These are phyloP conservation scores for Pachypanchax playfairii DNA, from an alignment of 2,113 vertebrate genomes.

Conservation along the genomic window DNA sequence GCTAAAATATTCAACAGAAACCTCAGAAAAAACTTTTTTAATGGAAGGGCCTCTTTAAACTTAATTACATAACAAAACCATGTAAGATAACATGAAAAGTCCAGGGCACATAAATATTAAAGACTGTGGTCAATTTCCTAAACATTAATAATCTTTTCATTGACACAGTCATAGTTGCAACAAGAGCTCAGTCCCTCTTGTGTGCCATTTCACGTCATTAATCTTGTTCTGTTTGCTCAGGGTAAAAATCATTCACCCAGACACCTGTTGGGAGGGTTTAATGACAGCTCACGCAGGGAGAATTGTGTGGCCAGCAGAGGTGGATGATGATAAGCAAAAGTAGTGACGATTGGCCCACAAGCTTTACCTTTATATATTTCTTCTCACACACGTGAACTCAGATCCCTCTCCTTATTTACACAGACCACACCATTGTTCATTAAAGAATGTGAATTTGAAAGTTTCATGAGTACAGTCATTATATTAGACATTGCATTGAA, in stretches of 20 bases:
- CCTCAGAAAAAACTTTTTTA: no score
- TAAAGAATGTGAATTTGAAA: no score
- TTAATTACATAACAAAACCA: neutral
- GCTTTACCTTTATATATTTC: slow-evolving; percentile 39
- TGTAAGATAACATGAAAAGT: slow-evolving; percentile 8
- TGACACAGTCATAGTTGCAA: slow-evolving; percentile 35
- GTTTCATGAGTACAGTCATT: slow-evolving; percentile 40
- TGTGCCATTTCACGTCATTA: slow-evolving; percentile 71
- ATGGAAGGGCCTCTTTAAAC: no score
- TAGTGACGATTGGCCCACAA: slow-evolving; percentile 52
- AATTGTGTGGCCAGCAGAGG: slow-evolving; percentile 38
- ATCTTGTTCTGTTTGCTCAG: slow-evolving; percentile 73
- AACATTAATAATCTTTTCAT: slow-evolving; percentile 62
- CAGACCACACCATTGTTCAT: no score
- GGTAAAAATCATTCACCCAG: slow-evolving; percentile 67
- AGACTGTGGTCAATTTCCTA: slow-evolving; percentile 26
- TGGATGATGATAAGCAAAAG: slow-evolving; percentile 58
- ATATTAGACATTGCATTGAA: slow-evolving; percentile 27
- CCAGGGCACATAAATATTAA: neutral
- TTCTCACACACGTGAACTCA: slow-evolving; percentile 8
- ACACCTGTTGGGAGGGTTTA: slow-evolving; percentile 73
- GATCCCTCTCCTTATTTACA: neutral
- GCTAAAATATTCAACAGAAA: no score
- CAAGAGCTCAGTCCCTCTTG: slow-evolving; percentile 39
- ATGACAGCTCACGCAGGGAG: slow-evolving; percentile 53